phyloP scores from a whole-genome alignment of 2,113 vertebrate species.

The Gadus chalcogrammus region DNA sequence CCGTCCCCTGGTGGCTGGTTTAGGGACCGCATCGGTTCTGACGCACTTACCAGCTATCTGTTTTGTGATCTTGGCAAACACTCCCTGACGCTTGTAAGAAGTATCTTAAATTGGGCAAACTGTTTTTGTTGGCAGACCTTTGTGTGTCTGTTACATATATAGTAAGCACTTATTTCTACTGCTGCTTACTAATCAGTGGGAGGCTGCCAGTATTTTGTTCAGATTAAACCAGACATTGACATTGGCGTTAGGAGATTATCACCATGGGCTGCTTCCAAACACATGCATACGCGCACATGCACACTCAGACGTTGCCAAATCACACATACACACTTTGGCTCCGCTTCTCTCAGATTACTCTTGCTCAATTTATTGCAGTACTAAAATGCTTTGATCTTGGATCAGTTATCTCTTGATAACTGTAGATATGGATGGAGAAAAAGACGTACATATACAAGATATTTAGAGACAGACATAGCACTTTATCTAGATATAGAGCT shows the following conservation, averaged over 20 bases:
- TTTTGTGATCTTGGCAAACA: constrained; percentile 32
- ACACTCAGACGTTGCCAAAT: neutral
- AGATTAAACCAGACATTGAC: neutral
- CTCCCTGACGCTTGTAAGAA: constrained; percentile 20
- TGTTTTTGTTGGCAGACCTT: constrained; percentile 24
- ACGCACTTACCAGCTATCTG: constrained; percentile 5
- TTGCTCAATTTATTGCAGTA: constrained; percentile 28
- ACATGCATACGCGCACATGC: neutral
- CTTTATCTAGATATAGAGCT: no score
- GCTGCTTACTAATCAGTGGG: neutral
- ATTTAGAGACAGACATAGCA: no score
- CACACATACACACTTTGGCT: neutral
- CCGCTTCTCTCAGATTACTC: neutral
- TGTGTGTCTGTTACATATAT: neutral
- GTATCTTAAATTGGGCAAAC: constrained; percentile 5
- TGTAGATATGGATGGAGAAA: no score
- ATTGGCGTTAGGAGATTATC: neutral
- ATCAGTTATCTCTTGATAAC: no score
- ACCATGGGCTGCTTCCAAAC: neutral
- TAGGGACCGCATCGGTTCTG: constrained; percentile 45
- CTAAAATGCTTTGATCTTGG: neutral
- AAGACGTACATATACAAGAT: no score
- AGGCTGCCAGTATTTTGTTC: neutral
- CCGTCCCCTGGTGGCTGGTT: constrained; percentile 13
- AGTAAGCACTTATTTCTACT: neutral